Percentiles rank a stretch among this genome's conserved stretches.
Evolutionary conservation across 2,888 invertebrate genomes (phyloP).

Genomic region (Trachelus stipa): DNA sequence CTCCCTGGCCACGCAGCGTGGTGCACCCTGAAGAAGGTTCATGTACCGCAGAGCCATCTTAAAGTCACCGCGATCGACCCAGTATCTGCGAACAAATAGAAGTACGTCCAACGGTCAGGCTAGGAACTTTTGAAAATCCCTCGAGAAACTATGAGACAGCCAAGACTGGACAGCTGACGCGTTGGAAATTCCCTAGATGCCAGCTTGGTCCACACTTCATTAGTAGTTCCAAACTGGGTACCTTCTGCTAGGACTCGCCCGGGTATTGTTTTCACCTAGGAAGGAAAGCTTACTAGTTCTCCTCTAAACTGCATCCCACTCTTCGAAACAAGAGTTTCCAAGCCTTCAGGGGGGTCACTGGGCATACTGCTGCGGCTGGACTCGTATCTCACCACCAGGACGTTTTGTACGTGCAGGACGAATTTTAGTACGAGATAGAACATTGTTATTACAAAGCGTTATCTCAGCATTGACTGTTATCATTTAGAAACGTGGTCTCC

Average conservation of each 20-base stretch:
- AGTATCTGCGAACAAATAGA: constrained; percentile 73
- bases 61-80: constrained; percentile 89
- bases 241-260: not conserved
- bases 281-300: not conserved
- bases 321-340: not conserved
- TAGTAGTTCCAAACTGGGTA: constrained; percentile 20
- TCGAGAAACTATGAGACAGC: constrained; percentile 8
- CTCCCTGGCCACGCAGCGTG: constrained; percentile 82
- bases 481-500: not conserved
- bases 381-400: not conserved
- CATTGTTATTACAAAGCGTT: not conserved
- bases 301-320: not conserved
- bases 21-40: constrained; percentile 89
- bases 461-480: not conserved
- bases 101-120: not conserved
- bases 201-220: constrained; percentile 18
- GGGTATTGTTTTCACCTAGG: constrained; percentile 1
- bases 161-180: constrained; percentile 8
- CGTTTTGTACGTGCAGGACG: not conserved
- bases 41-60: constrained; percentile 87
- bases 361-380: not conserved
- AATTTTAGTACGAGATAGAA: not conserved
- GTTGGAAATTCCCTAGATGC: not conserved
- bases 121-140: not conserved
- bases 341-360: not conserved